These are phyloP conservation scores for Acomys russatus DNA, from an alignment of 2,797 vertebrate genomes.

Conservation along the genomic window DNA sequence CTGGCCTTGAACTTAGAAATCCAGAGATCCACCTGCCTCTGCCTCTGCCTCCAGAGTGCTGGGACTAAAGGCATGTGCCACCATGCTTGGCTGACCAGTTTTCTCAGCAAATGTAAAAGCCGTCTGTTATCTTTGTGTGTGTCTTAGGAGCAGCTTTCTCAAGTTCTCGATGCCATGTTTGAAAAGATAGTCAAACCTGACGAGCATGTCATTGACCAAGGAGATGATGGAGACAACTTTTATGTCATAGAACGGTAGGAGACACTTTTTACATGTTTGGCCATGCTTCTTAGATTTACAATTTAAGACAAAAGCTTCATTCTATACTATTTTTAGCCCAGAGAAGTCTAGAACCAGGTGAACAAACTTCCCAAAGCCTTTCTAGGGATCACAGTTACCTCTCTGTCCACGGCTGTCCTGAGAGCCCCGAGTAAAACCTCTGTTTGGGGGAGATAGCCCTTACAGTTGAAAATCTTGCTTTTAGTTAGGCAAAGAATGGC, in stretches of 20 bases:
- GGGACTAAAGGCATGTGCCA: not conserved
- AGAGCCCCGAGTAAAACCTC: conserved; percentile 7
- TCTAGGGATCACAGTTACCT: not conserved
- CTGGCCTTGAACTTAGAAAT: no score
- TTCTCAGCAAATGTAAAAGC: conserved; percentile 15
- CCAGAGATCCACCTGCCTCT: no score
- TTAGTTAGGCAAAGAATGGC: not conserved
- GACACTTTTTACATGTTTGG: not conserved
- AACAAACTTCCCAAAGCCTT: not conserved
- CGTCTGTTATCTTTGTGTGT: conserved; percentile 45
- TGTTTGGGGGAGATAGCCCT: not conserved
- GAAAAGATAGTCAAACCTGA: conserved; percentile 94
- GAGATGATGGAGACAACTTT: conserved; percentile 99
- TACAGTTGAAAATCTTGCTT: conserved; percentile 4
- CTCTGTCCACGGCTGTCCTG: not conserved
- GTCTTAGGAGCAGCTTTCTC: conserved; percentile 96
- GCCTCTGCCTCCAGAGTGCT: no score
- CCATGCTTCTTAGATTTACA: not conserved
- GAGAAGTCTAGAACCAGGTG: not conserved
- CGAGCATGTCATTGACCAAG: conserved; percentile 99
- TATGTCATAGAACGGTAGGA: conserved; percentile 97
- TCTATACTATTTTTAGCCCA: not conserved
- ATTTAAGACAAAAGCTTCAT: not conserved
- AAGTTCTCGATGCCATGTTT: conserved; percentile 99
- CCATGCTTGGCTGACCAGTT: not conserved